phyloP scores from a whole-genome alignment of 2,888 invertebrate species.

The Hololepta plana region DNA sequence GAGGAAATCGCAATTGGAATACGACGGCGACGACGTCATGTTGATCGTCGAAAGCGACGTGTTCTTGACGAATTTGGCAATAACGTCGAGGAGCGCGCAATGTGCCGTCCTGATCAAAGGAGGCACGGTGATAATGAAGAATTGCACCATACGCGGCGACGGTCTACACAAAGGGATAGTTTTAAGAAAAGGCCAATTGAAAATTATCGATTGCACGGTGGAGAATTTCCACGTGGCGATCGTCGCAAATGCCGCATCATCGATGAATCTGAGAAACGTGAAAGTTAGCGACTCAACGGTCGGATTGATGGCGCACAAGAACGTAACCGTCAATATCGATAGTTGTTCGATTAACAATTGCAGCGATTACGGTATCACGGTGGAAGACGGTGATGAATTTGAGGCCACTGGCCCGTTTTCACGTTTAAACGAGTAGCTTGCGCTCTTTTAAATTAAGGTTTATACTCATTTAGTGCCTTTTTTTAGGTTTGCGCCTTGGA shows the following conservation, averaged over 20 bases:
- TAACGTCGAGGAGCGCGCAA: conserved; percentile 32
- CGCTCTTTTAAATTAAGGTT: no score
- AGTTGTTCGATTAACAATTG: conserved; percentile 27
- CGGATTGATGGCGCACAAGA: conserved; percentile 28
- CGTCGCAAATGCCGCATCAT: conserved; percentile 25
- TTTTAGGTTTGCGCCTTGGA: no score
- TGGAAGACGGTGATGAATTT: conserved; percentile 26
- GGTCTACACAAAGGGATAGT: conserved; percentile 34
- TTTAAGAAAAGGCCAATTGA: conserved; percentile 25
- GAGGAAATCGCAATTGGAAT: no score
- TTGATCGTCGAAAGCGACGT: conserved; percentile 34
- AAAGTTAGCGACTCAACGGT: conserved; percentile 19
- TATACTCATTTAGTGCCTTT: no score
- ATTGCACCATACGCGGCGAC: conserved; percentile 33
- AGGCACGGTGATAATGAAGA: conserved; percentile 29
- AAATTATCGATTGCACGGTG: conserved; percentile 30
- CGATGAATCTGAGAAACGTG: conserved; percentile 21
- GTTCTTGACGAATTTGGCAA: conserved; percentile 32
- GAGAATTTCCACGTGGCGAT: conserved; percentile 34
- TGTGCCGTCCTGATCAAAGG: conserved; percentile 31
- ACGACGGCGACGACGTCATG: no score
- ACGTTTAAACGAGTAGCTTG: no score
- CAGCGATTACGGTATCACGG: conserved; percentile 31
- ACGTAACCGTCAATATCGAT: conserved; percentile 21
- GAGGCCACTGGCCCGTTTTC: no score